These are phyloP conservation scores for Pelobates fuscus DNA, from an alignment of 2,113 vertebrate species.

Conservation along the genomic window DNA sequence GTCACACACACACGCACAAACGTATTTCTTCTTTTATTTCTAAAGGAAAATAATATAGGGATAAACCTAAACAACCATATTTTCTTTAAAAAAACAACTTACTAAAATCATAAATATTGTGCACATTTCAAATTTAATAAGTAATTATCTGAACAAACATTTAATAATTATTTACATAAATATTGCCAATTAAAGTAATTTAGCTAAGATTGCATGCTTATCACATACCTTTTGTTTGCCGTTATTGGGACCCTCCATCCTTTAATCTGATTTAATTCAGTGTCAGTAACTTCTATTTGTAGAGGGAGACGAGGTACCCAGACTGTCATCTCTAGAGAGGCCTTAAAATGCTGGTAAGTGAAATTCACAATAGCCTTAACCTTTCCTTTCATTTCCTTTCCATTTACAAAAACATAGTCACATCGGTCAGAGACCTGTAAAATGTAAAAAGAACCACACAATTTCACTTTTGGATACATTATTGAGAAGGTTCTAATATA, in stretches of 20 bases:
- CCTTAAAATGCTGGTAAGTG: constrained; percentile 87
- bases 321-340: constrained; percentile 82
- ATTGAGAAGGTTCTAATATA: too few relatives aligned
- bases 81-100: too few relatives aligned
- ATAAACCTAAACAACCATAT: too few relatives aligned
- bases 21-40: too few relatives aligned
- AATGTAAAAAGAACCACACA: constrained; percentile 11
- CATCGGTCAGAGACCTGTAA: constrained; percentile 90
- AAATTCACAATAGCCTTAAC: constrained; percentile 83
- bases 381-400: constrained; percentile 89
- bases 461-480: neutral
- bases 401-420: constrained; percentile 91
- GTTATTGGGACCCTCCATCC: constrained; percentile 89
- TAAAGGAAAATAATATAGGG: too few relatives aligned
- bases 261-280: constrained; percentile 91
- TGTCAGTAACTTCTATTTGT: constrained; percentile 90
- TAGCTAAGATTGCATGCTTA: too few relatives aligned
- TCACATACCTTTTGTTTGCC: constrained; percentile 81
- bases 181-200: too few relatives aligned
- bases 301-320: constrained; percentile 89
- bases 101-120: too few relatives aligned
- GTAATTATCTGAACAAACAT: too few relatives aligned
- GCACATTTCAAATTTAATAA: too few relatives aligned
- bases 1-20: too few relatives aligned
- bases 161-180: too few relatives aligned